phyloP scores from a whole-genome alignment of 2,888 invertebrate genomes.

The Trachelus stipa region DNA sequence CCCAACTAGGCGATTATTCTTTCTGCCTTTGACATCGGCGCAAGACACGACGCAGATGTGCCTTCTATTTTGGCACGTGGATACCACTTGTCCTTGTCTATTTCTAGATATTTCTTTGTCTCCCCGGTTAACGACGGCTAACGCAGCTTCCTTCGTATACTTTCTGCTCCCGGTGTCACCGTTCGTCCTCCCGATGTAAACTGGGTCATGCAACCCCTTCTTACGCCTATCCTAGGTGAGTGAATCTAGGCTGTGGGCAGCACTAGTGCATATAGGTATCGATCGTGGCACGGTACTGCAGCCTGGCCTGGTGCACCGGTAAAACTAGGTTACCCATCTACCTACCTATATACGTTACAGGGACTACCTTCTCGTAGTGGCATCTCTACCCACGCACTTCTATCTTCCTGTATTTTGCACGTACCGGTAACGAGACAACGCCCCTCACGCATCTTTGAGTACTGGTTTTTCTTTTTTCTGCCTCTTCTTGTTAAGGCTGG shows the following conservation, averaged over 20 bases:
- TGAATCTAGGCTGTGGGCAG: conserved; percentile 49
- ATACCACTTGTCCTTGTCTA: too few relatives aligned
- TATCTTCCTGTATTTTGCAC: background rate
- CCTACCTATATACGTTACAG: background rate
- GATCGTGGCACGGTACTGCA: conserved; percentile 27
- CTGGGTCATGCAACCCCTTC: conserved; percentile 41
- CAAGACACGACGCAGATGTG: too few relatives aligned
- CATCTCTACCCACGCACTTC: background rate
- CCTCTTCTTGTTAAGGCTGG: too few relatives aligned
- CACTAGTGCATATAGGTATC: conserved; percentile 51
- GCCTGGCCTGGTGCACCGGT: conserved; percentile 51
- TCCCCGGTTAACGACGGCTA: too few relatives aligned
- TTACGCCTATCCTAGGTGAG: conserved; percentile 50
- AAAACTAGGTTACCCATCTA: conserved; percentile 58
- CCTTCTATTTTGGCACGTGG: too few relatives aligned
- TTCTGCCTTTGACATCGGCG: background rate
- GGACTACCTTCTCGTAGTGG: background rate
- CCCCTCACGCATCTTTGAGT: background rate
- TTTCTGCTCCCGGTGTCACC: too few relatives aligned
- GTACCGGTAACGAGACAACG: background rate
- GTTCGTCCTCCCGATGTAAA: conserved; percentile 12
- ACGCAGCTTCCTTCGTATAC: too few relatives aligned
- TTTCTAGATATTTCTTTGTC: too few relatives aligned
- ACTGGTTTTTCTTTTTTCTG: too few relatives aligned
- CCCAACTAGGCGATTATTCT: background rate